phyloP scores from a whole-genome alignment of 2,888 invertebrate species.

The Agrilus mali region DNA sequence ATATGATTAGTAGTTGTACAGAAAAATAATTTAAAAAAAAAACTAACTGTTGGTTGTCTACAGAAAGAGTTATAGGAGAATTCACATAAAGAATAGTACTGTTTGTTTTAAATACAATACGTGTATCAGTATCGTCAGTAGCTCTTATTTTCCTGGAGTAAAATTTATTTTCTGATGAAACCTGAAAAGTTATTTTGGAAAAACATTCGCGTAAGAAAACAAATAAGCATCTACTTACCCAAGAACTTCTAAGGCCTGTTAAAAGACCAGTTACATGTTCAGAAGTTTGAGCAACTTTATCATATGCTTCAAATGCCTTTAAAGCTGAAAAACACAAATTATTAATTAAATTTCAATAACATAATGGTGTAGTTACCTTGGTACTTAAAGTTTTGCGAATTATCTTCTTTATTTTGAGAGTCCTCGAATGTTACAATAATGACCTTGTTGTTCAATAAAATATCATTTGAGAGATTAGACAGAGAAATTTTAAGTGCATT shows the following conservation, averaged over 20 bases:
- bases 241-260: no score
- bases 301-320: neutral
- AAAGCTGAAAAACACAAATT: no score
- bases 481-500: constrained; percentile 22
- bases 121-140: neutral
- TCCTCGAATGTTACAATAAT: constrained; percentile 46
- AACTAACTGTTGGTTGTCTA: neutral
- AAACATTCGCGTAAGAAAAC: no score
- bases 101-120: neutral
- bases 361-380: constrained; percentile 36
- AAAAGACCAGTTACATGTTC: neutral
- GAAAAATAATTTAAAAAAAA: neutral
- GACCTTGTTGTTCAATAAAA: constrained; percentile 29
- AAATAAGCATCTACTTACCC: no score
- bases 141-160: neutral
- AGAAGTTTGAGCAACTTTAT: neutral
- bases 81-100: constrained; percentile 6
- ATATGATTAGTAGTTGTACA: no score
- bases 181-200: no score
- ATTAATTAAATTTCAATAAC: no score
- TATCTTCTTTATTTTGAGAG: constrained; percentile 41
- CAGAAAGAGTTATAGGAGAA: neutral
- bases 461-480: neutral
- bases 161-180: no score
- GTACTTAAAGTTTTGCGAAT: constrained; percentile 41